phyloP scores from a whole-genome alignment of 92 coral and sea anemone species.

The Umimayanthus kanabou region DNA sequence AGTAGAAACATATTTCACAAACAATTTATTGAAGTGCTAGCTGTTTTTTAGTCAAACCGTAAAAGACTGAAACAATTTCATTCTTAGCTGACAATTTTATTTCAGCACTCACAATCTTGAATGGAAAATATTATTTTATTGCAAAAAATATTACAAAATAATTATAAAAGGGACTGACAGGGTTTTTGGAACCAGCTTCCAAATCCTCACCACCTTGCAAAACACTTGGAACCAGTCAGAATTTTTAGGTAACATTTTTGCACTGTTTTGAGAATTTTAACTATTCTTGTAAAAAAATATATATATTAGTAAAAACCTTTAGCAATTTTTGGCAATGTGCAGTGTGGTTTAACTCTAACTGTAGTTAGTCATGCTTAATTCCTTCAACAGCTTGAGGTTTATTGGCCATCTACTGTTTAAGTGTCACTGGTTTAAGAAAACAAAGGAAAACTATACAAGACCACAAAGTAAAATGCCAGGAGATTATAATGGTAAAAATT shows the following conservation, averaged over 20 bases:
- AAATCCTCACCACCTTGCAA: conserved; percentile 10
- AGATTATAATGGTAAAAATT: too few relatives aligned
- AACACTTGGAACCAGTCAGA: neutral
- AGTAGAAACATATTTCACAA: too few relatives aligned
- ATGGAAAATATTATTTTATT: too few relatives aligned
- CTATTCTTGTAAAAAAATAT: neutral
- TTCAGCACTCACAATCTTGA: too few relatives aligned
- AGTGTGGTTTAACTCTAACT: neutral
- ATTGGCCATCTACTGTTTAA: neutral
- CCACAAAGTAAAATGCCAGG: neutral
- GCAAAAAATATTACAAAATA: too few relatives aligned
- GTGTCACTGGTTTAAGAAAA: neutral
- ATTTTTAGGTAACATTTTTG: neutral
- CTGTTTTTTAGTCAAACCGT: too few relatives aligned
- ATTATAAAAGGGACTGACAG: too few relatives aligned
- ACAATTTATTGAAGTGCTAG: too few relatives aligned
- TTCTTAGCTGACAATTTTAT: too few relatives aligned
- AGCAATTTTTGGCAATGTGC: conserved; percentile 39
- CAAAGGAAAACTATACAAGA: neutral
- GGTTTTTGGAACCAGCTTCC: neutral
- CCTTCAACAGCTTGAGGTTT: conserved; percentile 27
- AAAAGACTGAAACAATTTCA: too few relatives aligned
- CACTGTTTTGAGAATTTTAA: neutral
- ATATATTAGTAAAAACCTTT: neutral
- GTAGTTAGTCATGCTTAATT: neutral